Evolutionary conservation across 2,888 invertebrate genomes (phyloP), one percentile per base, ranked within the genome.

Genomic region (Rosalia funebris): DNA sequence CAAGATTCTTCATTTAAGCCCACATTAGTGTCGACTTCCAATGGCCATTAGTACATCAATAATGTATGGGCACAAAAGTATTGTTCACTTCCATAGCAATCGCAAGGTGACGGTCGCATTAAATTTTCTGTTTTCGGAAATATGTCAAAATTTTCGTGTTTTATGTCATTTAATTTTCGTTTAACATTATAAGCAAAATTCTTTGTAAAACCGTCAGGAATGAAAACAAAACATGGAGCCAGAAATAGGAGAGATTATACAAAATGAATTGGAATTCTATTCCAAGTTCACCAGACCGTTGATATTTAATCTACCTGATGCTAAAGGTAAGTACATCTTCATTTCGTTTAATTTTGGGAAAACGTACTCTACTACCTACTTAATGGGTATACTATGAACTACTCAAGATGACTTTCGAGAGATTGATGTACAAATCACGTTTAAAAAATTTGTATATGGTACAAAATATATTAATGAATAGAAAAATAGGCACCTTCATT

Each of bases 271-370:
- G 60, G 75, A 77, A 36, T 83, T 83, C 69, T 83, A 82, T 63
- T 58, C 82, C 12, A 79, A 77, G 69, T 79, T 83, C 62, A 79
- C 80, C 1, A 82, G 80, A 69, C 81, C 82, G 2, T 66, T 83
- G 31, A 77, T 82, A 19, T 68, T 82, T 44, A 79, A 79, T 67
- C 72, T 83, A 46, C 74, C 79, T 10, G 73, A 79, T 56, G 73
- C 80, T 2, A 76, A 79, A 70, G 82, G 82, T 82, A 75, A 63
- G 17, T 7, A 3, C n/a, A n/a, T n/a, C n/a, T n/a, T n/a, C n/a
- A n/a, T n/a, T n/a, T n/a, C n/a, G n/a, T n/a, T n/a, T n/a, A n/a
- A n/a, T n/a, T n/a, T n/a, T n/a, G n/a, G n/a, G n/a, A n/a, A n/a
- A n/a, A n/a, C n/a, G n/a, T n/a, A n/a, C n/a, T n/a, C n/a, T n/a